A percentile compares a stretch with the other conserved stretches of the same genome.
Conservation (phyloP, 2,888 invertebrate genomes). For the Dryadula phaetusa region DNA sequence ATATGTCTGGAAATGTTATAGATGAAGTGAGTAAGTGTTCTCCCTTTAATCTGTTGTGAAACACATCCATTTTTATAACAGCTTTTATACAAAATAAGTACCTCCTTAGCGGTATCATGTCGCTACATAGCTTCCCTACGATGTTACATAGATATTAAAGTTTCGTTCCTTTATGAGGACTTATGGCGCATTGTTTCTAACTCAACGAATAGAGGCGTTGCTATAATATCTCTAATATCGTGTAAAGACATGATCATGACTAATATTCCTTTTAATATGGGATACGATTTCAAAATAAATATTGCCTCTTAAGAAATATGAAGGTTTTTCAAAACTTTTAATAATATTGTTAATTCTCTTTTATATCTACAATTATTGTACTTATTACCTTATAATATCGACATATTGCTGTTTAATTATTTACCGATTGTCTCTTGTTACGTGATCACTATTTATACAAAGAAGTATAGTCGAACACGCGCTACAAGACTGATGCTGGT, state of each 20-base stretch:
- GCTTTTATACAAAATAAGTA: conserved; percentile 40
- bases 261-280: not conserved
- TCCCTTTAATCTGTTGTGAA: conserved; percentile 18
- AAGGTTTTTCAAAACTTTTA: too few species aligned
- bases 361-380: too few species aligned
- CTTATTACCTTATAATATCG: too few species aligned
- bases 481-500: conserved; percentile 7
- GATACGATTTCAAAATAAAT: not conserved
- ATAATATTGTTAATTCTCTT: too few species aligned
- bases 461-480: not conserved
- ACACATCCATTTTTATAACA: conserved; percentile 29
- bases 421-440: too few species aligned
- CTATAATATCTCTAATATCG: conserved; percentile 49
- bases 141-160: conserved; percentile 56
- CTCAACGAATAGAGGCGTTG: conserved; percentile 51
- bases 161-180: conserved; percentile 51
- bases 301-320: too few species aligned
- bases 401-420: too few species aligned
- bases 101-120: conserved; percentile 50
- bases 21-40: conserved; percentile 1
- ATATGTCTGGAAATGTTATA: conserved; percentile 56
- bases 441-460: too few species aligned
- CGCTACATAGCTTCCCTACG: conserved; percentile 46
- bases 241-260: conserved; percentile 17
- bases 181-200: conserved; percentile 56